Conservation (phyloP, 2,113 vertebrate genomes). For the Larimichthys crocea region DNA sequence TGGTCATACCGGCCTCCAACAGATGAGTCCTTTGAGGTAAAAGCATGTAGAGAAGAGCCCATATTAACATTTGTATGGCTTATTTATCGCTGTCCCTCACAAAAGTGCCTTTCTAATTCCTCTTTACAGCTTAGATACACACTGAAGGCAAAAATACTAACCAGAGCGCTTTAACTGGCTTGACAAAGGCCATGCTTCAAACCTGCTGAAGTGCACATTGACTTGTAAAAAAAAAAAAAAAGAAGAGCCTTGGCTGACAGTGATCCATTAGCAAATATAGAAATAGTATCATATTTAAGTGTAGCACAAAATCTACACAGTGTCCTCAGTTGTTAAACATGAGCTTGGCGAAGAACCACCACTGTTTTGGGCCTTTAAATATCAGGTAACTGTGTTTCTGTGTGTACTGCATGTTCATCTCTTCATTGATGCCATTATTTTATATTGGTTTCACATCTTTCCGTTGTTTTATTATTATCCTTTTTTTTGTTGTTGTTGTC, state of each 20-base stretch:
- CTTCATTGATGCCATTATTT: slow-evolving; percentile 25
- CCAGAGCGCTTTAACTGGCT: slow-evolving; percentile 28
- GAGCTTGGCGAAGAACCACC: slow-evolving; percentile 54
- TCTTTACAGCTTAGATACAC: not conserved
- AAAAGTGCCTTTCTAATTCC: not conserved
- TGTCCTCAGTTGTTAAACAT: slow-evolving; percentile 27
- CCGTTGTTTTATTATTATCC: slow-evolving; percentile 55
- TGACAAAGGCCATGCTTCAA: slow-evolving; percentile 1
- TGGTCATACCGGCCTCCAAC: not conserved
- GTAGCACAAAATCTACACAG: not conserved
- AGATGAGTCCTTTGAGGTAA: slow-evolving; percentile 1
- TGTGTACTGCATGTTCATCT: slow-evolving; percentile 56
- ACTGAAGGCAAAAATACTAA: slow-evolving; percentile 33
- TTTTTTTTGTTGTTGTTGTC: slow-evolving; percentile 57
- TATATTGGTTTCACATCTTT: slow-evolving; percentile 44
- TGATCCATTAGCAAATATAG: not conserved
- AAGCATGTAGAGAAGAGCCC: slow-evolving; percentile 27
- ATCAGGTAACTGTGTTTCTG: slow-evolving; percentile 71
- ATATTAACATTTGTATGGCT: slow-evolving; percentile 25
- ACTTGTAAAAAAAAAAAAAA: not conserved
- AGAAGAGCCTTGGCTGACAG: slow-evolving; percentile 13
- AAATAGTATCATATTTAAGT: not conserved
- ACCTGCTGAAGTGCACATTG: not conserved
- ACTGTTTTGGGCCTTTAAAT: slow-evolving; percentile 49
- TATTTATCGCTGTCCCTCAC: slow-evolving; percentile 1